Evolutionary conservation across 2,888 invertebrate species (phyloP), one percentile per base, ranked within the genome.

Genomic region (Synergus itoensis): DNA sequence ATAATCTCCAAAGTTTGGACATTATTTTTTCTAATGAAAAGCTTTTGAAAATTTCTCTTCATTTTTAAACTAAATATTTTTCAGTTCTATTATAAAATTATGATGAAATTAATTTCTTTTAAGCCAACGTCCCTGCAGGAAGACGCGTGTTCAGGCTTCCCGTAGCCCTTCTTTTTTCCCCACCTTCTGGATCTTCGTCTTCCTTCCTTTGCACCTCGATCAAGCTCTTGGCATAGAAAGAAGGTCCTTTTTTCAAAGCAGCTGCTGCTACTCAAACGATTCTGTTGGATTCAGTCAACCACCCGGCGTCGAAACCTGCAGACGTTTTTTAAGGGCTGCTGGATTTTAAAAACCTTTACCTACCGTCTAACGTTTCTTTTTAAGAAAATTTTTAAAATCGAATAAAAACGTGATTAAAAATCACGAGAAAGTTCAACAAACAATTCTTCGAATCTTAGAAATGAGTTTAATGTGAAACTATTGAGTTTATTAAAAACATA

Each of bases 221-320:
- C 77, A 78, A 78, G 28, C 73, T 73, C 36, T 36, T 73, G n/a
- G 36, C 53, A 53, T 69, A 40, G 53, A 73, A 73, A 69, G 69
- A 69, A 73, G 73, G 53, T 87, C 82, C 82, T 85, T 85, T 81
- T 84, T 87, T 85, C 75, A 84, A 83, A 82, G 86, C 86, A 87
- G 87, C 84, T 82, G 87, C 86, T 86, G 87, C 86, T 86, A 86
- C 82, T 82, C 76, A 67, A 36, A 63, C 81, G 77, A 81, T 79
- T 87, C 86, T 88, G 89, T 88, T 86, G 81, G 80, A 81, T 79
- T 87, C 86, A 89, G 89, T 88, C 87, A 82, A 85, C 75, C 86
- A 80, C 73, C 82, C 82, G 85, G 84, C 81, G 81, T 84, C 86
- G 86, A 81, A 82, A 81, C 77, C 82, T 83, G 80, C 81, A 80